phyloP scores from a whole-genome alignment of 2,888 invertebrate species.

The Lissocephala sabroskyi region DNA sequence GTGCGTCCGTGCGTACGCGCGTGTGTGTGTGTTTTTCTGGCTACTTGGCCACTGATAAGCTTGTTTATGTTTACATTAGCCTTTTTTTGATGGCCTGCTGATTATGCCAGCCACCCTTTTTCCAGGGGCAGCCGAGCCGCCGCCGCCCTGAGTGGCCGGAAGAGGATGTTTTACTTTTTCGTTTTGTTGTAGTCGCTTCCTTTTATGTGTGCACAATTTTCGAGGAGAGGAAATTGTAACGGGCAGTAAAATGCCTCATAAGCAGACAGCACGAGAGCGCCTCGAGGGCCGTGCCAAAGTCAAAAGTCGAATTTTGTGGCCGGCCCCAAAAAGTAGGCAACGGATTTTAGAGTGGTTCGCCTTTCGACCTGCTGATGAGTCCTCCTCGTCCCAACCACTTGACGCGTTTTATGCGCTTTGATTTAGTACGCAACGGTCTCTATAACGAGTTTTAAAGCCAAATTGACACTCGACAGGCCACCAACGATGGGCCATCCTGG shows the following conservation, averaged over 20 bases:
- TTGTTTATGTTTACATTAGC: constrained; percentile 48
- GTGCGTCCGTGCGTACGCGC: not conserved
- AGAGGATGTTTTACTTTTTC: constrained; percentile 25
- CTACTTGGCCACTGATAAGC: constrained; percentile 32
- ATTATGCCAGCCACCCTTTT: constrained; percentile 5
- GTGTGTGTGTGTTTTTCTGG: constrained; percentile 3
- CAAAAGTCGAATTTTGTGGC: constrained; percentile 40
- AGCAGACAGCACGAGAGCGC: too few relatives aligned
- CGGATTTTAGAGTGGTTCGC: constrained; percentile 27
- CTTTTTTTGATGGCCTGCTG: constrained; percentile 12
- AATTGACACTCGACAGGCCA: too few relatives aligned
- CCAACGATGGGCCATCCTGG: too few relatives aligned
- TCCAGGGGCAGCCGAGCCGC: not conserved
- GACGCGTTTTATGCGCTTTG: too few relatives aligned
- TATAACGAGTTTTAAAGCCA: too few relatives aligned
- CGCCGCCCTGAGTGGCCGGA: constrained; percentile 23
- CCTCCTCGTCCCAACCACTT: too few relatives aligned
- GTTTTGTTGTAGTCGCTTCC: too few relatives aligned
- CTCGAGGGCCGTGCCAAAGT: too few relatives aligned
- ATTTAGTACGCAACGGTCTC: too few relatives aligned
- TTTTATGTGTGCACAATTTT: constrained; percentile 20
- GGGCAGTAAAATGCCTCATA: constrained; percentile 29
- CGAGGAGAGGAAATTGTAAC: constrained; percentile 24
- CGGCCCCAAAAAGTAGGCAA: constrained; percentile 27
- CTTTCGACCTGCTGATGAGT: too few relatives aligned